Conservation (phyloP, 2,888 invertebrate species). For the Melanophora roralis region DNA sequence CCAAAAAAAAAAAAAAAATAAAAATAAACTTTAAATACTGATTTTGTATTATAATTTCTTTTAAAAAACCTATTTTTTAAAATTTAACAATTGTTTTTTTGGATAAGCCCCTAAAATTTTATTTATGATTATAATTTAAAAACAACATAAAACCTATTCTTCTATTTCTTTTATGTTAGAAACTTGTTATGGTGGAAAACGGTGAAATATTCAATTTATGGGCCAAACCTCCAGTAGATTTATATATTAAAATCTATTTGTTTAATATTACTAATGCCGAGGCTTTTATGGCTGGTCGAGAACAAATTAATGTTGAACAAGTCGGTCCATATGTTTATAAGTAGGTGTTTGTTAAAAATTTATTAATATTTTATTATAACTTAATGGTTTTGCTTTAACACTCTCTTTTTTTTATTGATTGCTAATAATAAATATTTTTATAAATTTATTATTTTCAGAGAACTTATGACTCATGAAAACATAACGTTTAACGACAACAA, state of each 20-base stretch:
- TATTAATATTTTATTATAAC: no score
- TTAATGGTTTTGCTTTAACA: background rate
- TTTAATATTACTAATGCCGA: slow-evolving; percentile 91
- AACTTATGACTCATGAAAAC: slow-evolving; percentile 83
- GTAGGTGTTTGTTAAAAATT: slow-evolving; percentile 79
- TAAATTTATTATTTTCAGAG: slow-evolving; percentile 78
- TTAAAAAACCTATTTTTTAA: no score
- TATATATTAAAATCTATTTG: slow-evolving; percentile 86
- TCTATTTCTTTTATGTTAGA: slow-evolving; percentile 78
- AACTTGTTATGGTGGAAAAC: slow-evolving; percentile 84
- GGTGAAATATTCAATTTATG: slow-evolving; percentile 91
- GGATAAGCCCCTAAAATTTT: no score
- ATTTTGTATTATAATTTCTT: background rate
- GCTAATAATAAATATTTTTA: background rate
- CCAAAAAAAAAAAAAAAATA: no score
- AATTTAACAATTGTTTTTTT: no score
- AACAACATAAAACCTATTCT: background rate
- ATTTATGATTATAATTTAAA: no score
- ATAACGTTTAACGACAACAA: slow-evolving; percentile 86
- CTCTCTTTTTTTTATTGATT: background rate
- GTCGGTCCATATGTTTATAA: slow-evolving; percentile 93
- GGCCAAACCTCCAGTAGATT: slow-evolving; percentile 87
- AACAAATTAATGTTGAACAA: slow-evolving; percentile 85
- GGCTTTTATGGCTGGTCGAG: slow-evolving; percentile 85
- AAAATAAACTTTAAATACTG: background rate